Base-by-base conservation (phyloP, 2,797 vertebrate genomes). In the Trachops cirrhosus region DNA sequence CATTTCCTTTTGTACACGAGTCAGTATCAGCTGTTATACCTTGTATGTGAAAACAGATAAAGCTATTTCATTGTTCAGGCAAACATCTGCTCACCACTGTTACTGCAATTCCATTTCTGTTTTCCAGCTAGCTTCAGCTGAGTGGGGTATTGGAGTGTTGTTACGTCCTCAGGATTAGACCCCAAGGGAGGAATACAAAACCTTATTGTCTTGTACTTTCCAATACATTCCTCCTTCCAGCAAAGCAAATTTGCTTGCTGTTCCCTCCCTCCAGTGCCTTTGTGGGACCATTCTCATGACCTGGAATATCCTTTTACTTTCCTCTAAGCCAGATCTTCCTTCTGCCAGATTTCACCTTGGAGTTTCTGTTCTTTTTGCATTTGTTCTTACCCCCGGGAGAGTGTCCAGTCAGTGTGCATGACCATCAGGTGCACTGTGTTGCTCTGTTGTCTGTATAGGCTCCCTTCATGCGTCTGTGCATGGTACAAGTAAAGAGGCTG, bases 81-180 rank as follows among this genome's bases (percentile, higher is more conserved):
- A 84, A 87, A 80, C 80, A 86, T 89, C 92, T 96, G 64, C 54
- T 86, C 44, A 86, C 75, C 50, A 22, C 50, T 9, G 4, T 91
- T 64, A 62, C 29, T 75, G 37, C 79, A 64, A 0, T 80, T 87
- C 46, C 37, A 4, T 92, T 93, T 92, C 46, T 97, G 0, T 71
- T 86, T 89, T 93, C 57, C 70, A 77, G 1, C 32, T 78, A 57
- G 48, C 77, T 93, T 71, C 73, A 73, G 52, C 71, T 93, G 50
- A 92, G 89, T 83, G 54, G 39, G 37, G 32, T 93, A 50, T 94
- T 87, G 41, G 59, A 86, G 26, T 96, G 34, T 96, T 87, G 37
- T 78, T 94, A 70, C 41, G 50, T 86, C 74, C 32, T 96, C 41
- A 73, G 48, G 88, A 71, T 92, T 90, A 93, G 87, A 85, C 91